phyloP scores from a whole-genome alignment of 2,888 invertebrate species.

The Synanthedon tipuliformis region DNA sequence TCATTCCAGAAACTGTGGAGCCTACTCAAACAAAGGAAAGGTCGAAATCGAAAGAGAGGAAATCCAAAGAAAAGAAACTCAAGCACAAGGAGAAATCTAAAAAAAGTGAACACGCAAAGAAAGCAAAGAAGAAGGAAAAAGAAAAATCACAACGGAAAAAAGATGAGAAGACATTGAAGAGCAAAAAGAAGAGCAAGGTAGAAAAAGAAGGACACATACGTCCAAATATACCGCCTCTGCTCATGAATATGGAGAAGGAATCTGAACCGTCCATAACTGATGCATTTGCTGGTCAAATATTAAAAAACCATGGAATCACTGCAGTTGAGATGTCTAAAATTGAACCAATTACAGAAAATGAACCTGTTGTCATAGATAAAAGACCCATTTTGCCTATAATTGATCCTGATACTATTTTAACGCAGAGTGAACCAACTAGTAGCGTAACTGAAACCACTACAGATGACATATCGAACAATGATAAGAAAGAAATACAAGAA shows the following conservation, averaged over 20 bases:
- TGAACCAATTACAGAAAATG: constrained; percentile 29
- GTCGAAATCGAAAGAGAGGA: constrained; percentile 57
- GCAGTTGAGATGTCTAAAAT: constrained; percentile 32
- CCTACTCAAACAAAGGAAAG: constrained; percentile 35
- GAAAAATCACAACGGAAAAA: constrained; percentile 39
- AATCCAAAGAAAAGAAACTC: constrained; percentile 41
- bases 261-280: constrained; percentile 72
- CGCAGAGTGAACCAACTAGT: constrained; percentile 13
- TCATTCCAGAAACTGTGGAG: not conserved
- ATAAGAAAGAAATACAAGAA: constrained; percentile 37
- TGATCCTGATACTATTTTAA: constrained; percentile 48
- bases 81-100: constrained; percentile 45
- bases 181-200: constrained; percentile 51
- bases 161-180: constrained; percentile 53
- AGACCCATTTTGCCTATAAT: constrained; percentile 53
- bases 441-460: constrained; percentile 30
- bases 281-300: constrained; percentile 73
- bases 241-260: constrained; percentile 60
- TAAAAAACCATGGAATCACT: constrained; percentile 58
- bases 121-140: constrained; percentile 53
- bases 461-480: constrained; percentile 28
- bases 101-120: constrained; percentile 38
- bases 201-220: constrained; percentile 46
- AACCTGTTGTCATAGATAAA: constrained; percentile 33
- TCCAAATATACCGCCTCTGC: constrained; percentile 56